A percentile compares a stretch with the other conserved stretches of the same genome.
Evolutionary conservation across 1,140 invertebrate species (phyloP).

Genomic region (Aphis craccivora): DNA sequence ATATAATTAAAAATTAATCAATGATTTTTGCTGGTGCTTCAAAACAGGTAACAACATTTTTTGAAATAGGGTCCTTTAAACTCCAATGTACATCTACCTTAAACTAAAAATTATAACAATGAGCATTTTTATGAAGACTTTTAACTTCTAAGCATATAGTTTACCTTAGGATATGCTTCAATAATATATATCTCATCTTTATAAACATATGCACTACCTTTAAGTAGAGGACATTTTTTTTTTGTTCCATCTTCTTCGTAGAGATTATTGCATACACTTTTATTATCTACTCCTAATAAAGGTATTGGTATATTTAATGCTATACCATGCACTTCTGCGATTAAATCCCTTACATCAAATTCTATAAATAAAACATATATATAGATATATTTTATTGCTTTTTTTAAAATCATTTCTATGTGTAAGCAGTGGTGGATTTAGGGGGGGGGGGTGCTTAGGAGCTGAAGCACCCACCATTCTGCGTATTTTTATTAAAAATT

Average conservation of each 20-base stretch:
- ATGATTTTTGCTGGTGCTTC: constrained; percentile 58
- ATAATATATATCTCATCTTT: constrained; percentile 74
- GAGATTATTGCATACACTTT: constrained; percentile 72
- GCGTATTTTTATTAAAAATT: too few species aligned
- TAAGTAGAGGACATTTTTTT: constrained; percentile 72
- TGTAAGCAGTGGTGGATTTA: too few species aligned
- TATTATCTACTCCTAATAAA: constrained; percentile 78
- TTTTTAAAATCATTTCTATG: not conserved
- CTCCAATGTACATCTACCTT: constrained; percentile 57
- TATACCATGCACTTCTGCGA: constrained; percentile 70
- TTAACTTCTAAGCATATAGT: not conserved
- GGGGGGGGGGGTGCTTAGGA: too few species aligned
- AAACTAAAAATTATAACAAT: constrained; percentile 38
- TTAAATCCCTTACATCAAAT: constrained; percentile 65
- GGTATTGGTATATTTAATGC: constrained; percentile 72
- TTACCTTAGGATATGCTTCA: constrained; percentile 73
- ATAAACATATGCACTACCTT: constrained; percentile 73
- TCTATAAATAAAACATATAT: constrained; percentile 63
- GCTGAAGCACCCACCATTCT: too few species aligned
- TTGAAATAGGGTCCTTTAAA: constrained; percentile 48
- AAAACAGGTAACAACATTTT: constrained; percentile 51
- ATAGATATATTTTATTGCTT: not conserved
- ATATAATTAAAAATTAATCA: constrained; percentile 32
- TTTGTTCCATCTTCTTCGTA: constrained; percentile 68
- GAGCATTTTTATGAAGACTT: not conserved